Conservation (phyloP, 2,113 vertebrate species). For the Castor canadensis region DNA sequence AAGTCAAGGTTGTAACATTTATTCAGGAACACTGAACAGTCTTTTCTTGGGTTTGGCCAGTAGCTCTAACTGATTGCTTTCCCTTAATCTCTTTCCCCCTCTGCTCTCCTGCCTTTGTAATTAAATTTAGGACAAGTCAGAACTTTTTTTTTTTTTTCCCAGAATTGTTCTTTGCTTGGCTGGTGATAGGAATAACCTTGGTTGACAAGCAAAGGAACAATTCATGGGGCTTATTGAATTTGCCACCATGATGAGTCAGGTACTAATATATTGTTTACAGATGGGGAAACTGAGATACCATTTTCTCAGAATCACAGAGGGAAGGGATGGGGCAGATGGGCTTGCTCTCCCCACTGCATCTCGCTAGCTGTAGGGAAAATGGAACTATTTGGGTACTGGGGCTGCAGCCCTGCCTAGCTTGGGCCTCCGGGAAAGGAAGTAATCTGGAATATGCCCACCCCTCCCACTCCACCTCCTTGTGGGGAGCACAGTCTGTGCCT, state of each 20-base stretch:
- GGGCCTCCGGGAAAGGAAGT: not conserved
- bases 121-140: no score
- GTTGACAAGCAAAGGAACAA: not conserved
- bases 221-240: not conserved
- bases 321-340: fast-evolving
- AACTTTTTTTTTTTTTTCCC: no score
- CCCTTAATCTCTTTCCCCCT: not conserved
- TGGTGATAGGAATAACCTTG: not conserved
- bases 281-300: not conserved
- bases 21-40: not conserved
- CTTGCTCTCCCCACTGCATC: not conserved
- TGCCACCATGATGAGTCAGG: fast-evolving
- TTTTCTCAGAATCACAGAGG: not conserved
- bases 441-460: not conserved
- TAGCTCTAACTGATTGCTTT: not conserved
- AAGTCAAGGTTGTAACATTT: not conserved
- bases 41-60: not conserved
- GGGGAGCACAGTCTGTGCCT: fast-evolving
- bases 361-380: not conserved
- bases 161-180: not conserved
- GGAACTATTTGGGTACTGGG: no score
- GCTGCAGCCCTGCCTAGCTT: not conserved
- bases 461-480: not conserved
- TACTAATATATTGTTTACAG: not conserved
- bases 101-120: not conserved